Percentiles rank a stretch among this genome's conserved stretches.
Conservation (phyloP, 2,888 invertebrate genomes). For the Plagodis dolabraria region DNA sequence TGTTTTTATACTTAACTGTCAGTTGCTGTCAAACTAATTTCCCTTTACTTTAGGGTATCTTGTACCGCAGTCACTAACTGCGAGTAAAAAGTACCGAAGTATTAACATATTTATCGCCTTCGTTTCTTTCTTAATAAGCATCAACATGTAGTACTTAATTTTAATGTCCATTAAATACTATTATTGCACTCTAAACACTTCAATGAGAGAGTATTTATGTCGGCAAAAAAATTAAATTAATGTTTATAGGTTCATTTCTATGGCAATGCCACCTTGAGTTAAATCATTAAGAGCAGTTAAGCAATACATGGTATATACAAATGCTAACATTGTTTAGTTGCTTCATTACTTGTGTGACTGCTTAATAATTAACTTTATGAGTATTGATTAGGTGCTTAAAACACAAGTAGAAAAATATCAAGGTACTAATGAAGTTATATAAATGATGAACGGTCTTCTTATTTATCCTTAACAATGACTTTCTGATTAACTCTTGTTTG, state of each 20-base stretch:
- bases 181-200: slow-evolving; percentile 34
- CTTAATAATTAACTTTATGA: neutral
- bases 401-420: neutral
- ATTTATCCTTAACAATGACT: too few species aligned
- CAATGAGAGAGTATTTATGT: slow-evolving; percentile 34
- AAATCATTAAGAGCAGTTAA: slow-evolving; percentile 14
- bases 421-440: too few species aligned
- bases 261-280: slow-evolving; percentile 17
- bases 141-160: slow-evolving; percentile 29
- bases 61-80: too few species aligned
- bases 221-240: slow-evolving; percentile 30
- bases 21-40: too few species aligned
- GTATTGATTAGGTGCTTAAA: slow-evolving; percentile 1
- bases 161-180: slow-evolving; percentile 38
- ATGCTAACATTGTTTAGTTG: slow-evolving; percentile 15
- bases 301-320: neutral
- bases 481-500: too few species aligned
- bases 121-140: slow-evolving; percentile 8
- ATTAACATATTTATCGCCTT: neutral
- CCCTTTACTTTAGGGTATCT: too few species aligned
- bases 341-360: slow-evolving; percentile 18
- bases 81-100: neutral
- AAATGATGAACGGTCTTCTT: too few species aligned
- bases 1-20: too few species aligned
- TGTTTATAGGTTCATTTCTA: slow-evolving; percentile 29